Evolutionary conservation across 1,140 invertebrate species (phyloP), one percentile per base, ranked within the genome.

Genomic region (Ceratosolen fusciceps): DNA sequence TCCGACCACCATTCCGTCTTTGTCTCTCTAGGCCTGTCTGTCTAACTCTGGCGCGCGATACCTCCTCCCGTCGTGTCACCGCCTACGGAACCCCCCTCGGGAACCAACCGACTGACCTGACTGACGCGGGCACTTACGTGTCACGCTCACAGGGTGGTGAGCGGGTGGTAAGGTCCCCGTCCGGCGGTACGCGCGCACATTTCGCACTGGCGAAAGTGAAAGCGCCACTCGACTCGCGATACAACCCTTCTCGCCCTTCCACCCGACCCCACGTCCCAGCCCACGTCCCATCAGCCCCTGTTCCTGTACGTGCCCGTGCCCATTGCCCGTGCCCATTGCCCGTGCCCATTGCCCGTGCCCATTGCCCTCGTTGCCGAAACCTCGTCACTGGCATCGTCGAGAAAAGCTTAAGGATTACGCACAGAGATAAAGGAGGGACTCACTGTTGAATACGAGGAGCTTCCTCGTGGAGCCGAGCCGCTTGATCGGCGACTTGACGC

Each of bases 391-490:
- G n/a, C n/a, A n/a, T n/a, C n/a, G n/a, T n/a, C n/a, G n/a, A n/a
- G n/a, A n/a, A n/a, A n/a, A n/a, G n/a, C n/a, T n/a, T n/a, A n/a
- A n/a, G n/a, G n/a, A n/a, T 80, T 77, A 73, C n/a, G 49, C 47
- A 19, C 31, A 43, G 24, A 68, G 29, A 60, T 76, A 71, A 83
- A 70, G 72, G 77, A 58, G 19, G 56, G 31, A 94, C 94, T 95
- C 90, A 95, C 94, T 95, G 86, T 93, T 95, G 83, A 95, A 95
- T 76, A 94, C 92, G 24, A 95, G 91, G 76, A 95, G 91, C 88
- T 96, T 96, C 85, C 94, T 92, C 19, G 94, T 95, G 72, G 94
- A 95, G 84, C 94, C 95, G 77, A 96, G 92, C 60, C 94, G 90
- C 88, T 94, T 94, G 88, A 95, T 95, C 52, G 95, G 94, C 74